Conservation (phyloP, 2,888 invertebrate species). For the Drosophila robusta region DNA sequence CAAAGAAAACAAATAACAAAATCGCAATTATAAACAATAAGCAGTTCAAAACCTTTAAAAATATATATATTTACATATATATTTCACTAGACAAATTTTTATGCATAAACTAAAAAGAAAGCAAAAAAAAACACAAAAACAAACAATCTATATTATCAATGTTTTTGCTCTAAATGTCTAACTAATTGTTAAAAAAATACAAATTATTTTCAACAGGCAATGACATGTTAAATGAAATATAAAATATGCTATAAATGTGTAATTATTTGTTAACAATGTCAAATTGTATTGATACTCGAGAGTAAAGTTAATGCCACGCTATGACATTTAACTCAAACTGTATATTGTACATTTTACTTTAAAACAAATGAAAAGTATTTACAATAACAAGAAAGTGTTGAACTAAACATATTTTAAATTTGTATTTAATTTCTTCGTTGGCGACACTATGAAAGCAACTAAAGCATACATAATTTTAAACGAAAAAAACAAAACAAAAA, state of each 20-base stretch:
- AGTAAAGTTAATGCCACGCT: slow-evolving; percentile 44
- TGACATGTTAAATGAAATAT: slow-evolving; percentile 49
- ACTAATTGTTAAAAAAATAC: slow-evolving; percentile 70
- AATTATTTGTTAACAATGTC: slow-evolving; percentile 65
- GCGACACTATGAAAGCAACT: slow-evolving; percentile 26
- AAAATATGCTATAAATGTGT: slow-evolving; percentile 62
- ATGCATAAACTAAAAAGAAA: slow-evolving; percentile 64
- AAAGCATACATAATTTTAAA: slow-evolving; percentile 28
- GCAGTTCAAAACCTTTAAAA: slow-evolving; percentile 65
- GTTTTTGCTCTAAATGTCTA: slow-evolving; percentile 82
- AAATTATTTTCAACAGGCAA: slow-evolving; percentile 69
- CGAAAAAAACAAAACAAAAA: slow-evolving; percentile 27
- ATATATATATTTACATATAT: slow-evolving; percentile 72
- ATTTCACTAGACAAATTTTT: slow-evolving; percentile 77
- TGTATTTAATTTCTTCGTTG: slow-evolving; percentile 58
- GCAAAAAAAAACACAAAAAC: slow-evolving; percentile 41
- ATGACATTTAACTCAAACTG: slow-evolving; percentile 71
- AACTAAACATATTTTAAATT: slow-evolving; percentile 57
- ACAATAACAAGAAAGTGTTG: slow-evolving; percentile 54
- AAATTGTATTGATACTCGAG: slow-evolving; percentile 41
- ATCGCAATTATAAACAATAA: slow-evolving; percentile 80
- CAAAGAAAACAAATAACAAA: slow-evolving; percentile 68
- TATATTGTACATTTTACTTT: slow-evolving; percentile 77
- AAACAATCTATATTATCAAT: slow-evolving; percentile 76
- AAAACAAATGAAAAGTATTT: slow-evolving; percentile 64